Evolutionary conservation across 1,140 invertebrate species (phyloP).

Genomic region (Stenopsyche tienmushanensis): DNA sequence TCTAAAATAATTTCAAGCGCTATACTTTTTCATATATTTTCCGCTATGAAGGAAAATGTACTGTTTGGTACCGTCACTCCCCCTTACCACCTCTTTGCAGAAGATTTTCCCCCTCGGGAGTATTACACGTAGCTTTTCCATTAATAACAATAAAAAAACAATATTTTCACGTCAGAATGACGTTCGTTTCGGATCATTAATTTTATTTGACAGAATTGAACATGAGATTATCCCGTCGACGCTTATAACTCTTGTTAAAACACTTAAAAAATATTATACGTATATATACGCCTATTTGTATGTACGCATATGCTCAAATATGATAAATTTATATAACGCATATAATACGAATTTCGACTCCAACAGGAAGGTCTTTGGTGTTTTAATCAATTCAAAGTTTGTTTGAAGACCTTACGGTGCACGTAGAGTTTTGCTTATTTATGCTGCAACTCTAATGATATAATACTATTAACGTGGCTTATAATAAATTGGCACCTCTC

Average conservation of each 20-base stretch:
- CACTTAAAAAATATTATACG: background rate
- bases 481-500: no score
- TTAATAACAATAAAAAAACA: conserved; percentile 39
- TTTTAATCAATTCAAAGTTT: no score
- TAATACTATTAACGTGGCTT: no score
- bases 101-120: conserved; percentile 27
- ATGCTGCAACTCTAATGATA: no score
- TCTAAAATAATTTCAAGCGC: no score
- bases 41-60: background rate
- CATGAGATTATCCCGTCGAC: conserved; percentile 29
- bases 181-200: conserved; percentile 36
- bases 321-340: background rate
- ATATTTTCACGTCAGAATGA: conserved; percentile 37
- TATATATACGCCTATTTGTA: no score
- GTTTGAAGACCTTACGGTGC: no score
- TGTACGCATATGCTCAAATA: background rate
- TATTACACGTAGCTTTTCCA: conserved; percentile 37
- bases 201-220: conserved; percentile 35
- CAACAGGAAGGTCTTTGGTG: no score
- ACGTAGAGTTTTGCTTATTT: no score
- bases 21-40: no score
- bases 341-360: no score
- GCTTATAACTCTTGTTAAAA: conserved; percentile 23
- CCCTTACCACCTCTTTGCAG: background rate
- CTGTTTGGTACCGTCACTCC: background rate